These are phyloP conservation scores for Pangasianodon gigas DNA, from an alignment of 2,113 vertebrate species.

Conservation along the genomic window DNA sequence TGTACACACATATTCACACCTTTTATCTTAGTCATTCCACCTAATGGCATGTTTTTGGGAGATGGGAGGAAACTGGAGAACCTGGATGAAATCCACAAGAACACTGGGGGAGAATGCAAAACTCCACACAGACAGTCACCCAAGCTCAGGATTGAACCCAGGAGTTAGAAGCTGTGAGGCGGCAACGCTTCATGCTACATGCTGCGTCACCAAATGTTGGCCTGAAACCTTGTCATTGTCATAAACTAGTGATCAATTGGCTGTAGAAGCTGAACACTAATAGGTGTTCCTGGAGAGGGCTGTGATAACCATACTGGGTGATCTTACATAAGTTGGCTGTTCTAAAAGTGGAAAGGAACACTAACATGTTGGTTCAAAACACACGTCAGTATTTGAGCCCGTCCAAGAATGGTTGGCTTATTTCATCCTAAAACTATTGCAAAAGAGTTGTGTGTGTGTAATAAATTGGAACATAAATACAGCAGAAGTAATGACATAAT, in stretches of 20 bases:
- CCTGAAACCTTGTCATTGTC: not conserved
- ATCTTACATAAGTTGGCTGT: slow-evolving; percentile 1
- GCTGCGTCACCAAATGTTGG: not conserved
- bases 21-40: not conserved
- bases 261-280: not conserved
- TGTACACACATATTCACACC: not conserved
- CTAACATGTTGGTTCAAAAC: not conserved
- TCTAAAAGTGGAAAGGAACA: not conserved
- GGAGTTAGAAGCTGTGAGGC: not conserved
- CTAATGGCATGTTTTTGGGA: not conserved
- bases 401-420: not conserved
- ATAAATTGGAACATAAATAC: not conserved
- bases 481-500: slow-evolving; percentile 10
- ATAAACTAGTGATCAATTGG: not conserved
- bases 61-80: not conserved
- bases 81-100: no score
- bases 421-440: slow-evolving; percentile 5
- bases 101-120: not conserved
- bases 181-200: not conserved
- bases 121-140: not conserved
- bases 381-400: not conserved
- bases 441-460: not conserved
- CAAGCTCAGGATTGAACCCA: not conserved
- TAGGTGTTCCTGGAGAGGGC: not conserved
- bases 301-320: not conserved